Percentiles rank a stretch among this genome's conserved stretches.
Conservation (phyloP, 2,888 invertebrate genomes). For the Theretra japonica region DNA sequence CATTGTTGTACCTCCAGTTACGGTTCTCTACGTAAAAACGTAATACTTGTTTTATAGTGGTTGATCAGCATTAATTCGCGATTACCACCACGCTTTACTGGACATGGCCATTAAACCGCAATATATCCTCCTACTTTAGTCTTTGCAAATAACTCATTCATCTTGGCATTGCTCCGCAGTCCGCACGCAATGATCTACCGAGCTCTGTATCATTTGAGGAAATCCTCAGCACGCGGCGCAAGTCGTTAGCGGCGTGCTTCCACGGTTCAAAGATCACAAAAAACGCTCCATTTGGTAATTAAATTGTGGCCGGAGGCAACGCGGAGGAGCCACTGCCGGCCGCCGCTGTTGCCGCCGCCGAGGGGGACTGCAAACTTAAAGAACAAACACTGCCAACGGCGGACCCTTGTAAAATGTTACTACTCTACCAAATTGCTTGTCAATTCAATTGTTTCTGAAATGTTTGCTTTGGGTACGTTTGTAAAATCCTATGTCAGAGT, state of each 20-base stretch:
- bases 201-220: neutral
- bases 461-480: conserved; percentile 10
- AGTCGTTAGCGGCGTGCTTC: conserved; percentile 57
- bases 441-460: conserved; percentile 48
- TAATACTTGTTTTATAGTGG: neutral
- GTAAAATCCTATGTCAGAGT: neutral
- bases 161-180: neutral
- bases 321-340: conserved; percentile 25
- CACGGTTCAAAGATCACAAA: conserved; percentile 68
- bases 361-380: conserved; percentile 60
- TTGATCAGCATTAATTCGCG: conserved; percentile 21
- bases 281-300: conserved; percentile 80
- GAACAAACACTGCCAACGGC: conserved; percentile 58
- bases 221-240: conserved; percentile 32
- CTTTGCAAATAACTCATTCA: neutral
- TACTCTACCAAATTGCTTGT: conserved; percentile 58
- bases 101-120: conserved; percentile 20
- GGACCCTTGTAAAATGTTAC: conserved; percentile 39
- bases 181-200: neutral
- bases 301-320: conserved; percentile 65
- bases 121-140: conserved; percentile 19
- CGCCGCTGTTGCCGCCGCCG: conserved; percentile 32
- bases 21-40: conserved; percentile 10
- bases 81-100: conserved; percentile 22
- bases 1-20: conserved; percentile 1